Evolutionary conservation across 2,888 invertebrate genomes (phyloP).

Genomic region (Thyatira batis): DNA sequence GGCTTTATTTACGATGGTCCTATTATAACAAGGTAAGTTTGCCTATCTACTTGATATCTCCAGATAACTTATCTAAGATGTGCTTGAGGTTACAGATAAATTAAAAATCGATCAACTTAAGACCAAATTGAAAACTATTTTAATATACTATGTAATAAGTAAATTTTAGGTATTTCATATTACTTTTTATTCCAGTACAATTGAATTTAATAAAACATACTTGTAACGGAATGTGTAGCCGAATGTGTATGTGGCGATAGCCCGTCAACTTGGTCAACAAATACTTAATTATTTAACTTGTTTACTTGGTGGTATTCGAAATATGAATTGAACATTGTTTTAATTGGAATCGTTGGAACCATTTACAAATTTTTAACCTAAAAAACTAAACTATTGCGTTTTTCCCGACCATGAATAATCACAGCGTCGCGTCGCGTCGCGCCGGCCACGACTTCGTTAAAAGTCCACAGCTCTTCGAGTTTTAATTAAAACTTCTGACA

Average conservation of each 20-base stretch:
- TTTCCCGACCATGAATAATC: constrained; percentile 25
- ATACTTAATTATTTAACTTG: too few species aligned
- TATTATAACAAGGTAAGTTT: constrained; percentile 55
- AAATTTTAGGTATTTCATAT: not conserved
- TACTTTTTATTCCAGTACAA: too few species aligned
- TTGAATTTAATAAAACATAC: too few species aligned
- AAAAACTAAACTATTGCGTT: constrained; percentile 20
- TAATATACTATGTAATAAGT: not conserved
- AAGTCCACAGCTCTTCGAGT: constrained; percentile 25
- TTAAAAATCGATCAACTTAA: not conserved
- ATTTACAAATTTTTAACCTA: constrained; percentile 4
- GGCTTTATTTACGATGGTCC: constrained; percentile 41
- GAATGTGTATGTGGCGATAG: not conserved
- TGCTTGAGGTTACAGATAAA: constrained; percentile 6
- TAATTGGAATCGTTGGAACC: not conserved
- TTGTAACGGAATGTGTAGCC: too few species aligned
- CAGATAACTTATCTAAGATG: constrained; percentile 27
- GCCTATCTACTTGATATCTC: constrained; percentile 38
- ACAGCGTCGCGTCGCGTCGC: constrained; percentile 9
- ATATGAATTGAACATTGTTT: not conserved
- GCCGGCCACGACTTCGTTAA: constrained; percentile 32
- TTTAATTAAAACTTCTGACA: constrained; percentile 48
- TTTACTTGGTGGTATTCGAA: too few species aligned
- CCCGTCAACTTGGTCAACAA: too few species aligned
- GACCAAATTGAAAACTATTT: not conserved